Evolutionary conservation across 30 jellyfish, hydroid and myxozoan genomes (phyloP).

Genomic region (Pelagia noctiluca): DNA sequence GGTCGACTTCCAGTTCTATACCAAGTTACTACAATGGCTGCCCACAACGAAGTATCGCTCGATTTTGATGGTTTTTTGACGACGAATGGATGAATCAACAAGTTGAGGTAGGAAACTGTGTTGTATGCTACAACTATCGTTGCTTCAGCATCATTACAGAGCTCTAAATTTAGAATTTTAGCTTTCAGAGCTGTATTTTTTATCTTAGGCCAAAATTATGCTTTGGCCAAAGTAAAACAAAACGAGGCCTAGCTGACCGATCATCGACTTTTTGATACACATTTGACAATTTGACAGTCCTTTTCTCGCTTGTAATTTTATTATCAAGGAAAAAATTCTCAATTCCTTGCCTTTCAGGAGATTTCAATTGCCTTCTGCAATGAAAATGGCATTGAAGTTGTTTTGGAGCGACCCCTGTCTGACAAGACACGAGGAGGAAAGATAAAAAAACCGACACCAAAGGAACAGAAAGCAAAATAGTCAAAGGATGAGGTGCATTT

Average conservation of each 20-base stretch:
- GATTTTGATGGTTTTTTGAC: conserved; percentile 52
- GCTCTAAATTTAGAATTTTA: background rate
- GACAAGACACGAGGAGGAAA: conserved; percentile 6
- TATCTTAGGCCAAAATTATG: background rate
- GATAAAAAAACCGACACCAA: background rate
- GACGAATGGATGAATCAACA: conserved; percentile 61
- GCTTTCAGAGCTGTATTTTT: conserved; percentile 1
- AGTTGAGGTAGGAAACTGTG: conserved; percentile 54
- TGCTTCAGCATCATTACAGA: background rate
- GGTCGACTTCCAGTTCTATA: conserved; percentile 54
- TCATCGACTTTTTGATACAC: background rate
- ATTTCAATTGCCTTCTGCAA: conserved; percentile 41
- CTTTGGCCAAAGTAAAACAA: conserved; percentile 28
- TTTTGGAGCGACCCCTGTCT: conserved; percentile 27
- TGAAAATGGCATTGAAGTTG: conserved; percentile 30
- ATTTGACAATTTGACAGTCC: conserved; percentile 17
- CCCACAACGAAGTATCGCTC: conserved; percentile 38
- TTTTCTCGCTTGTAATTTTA: background rate
- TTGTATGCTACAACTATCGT: conserved; percentile 5
- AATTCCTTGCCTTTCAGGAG: background rate
- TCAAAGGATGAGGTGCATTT: background rate
- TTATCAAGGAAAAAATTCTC: background rate
- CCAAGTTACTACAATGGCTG: conserved; percentile 26
- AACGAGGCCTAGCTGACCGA: conserved; percentile 6
- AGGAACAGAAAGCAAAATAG: background rate